Conservation (phyloP, 2,113 vertebrate species). For the Zapornia atra region DNA sequence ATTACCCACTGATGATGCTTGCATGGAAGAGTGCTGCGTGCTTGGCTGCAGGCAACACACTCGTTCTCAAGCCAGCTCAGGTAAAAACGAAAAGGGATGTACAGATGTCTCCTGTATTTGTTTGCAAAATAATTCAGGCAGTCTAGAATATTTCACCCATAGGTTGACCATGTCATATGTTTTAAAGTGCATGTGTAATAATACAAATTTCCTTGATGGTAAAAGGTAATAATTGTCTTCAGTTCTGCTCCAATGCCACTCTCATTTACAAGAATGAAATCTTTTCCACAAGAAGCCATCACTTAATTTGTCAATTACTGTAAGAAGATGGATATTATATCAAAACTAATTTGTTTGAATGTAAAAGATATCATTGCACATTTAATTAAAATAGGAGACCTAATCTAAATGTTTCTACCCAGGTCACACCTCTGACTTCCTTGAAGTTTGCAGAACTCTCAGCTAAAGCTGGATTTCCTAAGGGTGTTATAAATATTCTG, state of each 20-base stretch:
- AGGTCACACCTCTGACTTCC: slow-evolving; percentile 86
- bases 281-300: background rate
- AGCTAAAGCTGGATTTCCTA: slow-evolving; percentile 81
- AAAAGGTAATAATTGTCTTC: background rate
- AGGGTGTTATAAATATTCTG: slow-evolving; percentile 84
- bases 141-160: background rate
- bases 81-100: slow-evolving; percentile 39
- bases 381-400: background rate
- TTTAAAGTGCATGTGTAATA: background rate
- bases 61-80: slow-evolving; percentile 85
- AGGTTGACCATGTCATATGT: background rate
- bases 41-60: slow-evolving; percentile 83
- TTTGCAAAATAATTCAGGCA: background rate
- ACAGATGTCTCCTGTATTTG: background rate
- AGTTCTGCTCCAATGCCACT: background rate
- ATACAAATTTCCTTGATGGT: background rate
- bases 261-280: background rate
- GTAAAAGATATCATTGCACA: background rate
- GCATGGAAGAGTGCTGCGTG: slow-evolving; percentile 85
- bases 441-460: slow-evolving; percentile 87
- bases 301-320: background rate
- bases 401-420: slow-evolving; percentile 12
- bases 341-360: background rate
- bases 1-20: slow-evolving; percentile 88
- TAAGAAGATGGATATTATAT: background rate